Evolutionary conservation across 2,797 vertebrate species (phyloP).

Genomic region (Amblyopsis hoosieri): DNA sequence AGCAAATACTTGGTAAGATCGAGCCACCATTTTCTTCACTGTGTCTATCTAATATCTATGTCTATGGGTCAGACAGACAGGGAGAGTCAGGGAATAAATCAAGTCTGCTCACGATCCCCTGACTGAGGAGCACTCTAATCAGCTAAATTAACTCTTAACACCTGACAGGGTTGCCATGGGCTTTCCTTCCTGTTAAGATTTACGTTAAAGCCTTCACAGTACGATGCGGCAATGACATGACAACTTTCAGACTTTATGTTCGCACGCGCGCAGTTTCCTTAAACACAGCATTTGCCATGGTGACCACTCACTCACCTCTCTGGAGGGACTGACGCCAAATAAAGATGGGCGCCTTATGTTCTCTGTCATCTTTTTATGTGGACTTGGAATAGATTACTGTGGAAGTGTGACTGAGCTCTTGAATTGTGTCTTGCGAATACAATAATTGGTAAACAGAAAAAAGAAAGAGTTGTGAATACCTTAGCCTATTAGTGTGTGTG

Average conservation of each 20-base stretch:
- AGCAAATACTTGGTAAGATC: too few relatives aligned
- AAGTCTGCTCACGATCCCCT: too few relatives aligned
- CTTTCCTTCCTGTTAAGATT: constrained; percentile 2
- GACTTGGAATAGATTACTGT: constrained; percentile 53
- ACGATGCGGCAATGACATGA: background rate
- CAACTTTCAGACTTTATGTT: constrained; percentile 16
- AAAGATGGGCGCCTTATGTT: constrained; percentile 44
- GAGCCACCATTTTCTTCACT: too few relatives aligned
- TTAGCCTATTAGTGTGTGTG: constrained; percentile 38
- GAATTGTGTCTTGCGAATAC: constrained; percentile 41
- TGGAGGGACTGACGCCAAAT: constrained; percentile 29
- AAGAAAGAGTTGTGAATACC: constrained; percentile 45
- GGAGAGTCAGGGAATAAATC: too few relatives aligned
- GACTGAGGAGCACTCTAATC: too few relatives aligned
- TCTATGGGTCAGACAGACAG: too few relatives aligned
- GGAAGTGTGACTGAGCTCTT: constrained; percentile 53
- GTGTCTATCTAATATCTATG: too few relatives aligned
- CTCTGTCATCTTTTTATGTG: constrained; percentile 39
- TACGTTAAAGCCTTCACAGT: background rate
- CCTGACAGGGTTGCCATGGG: background rate
- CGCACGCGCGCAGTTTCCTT: constrained; percentile 4
- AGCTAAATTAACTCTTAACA: too few relatives aligned
- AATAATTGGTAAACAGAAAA: constrained; percentile 8
- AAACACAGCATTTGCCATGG: constrained; percentile 33
- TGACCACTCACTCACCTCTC: constrained; percentile 38